Evolutionary conservation across 2,888 invertebrate species (phyloP).

Genomic region (Marasmarcha lunaedactyla): DNA sequence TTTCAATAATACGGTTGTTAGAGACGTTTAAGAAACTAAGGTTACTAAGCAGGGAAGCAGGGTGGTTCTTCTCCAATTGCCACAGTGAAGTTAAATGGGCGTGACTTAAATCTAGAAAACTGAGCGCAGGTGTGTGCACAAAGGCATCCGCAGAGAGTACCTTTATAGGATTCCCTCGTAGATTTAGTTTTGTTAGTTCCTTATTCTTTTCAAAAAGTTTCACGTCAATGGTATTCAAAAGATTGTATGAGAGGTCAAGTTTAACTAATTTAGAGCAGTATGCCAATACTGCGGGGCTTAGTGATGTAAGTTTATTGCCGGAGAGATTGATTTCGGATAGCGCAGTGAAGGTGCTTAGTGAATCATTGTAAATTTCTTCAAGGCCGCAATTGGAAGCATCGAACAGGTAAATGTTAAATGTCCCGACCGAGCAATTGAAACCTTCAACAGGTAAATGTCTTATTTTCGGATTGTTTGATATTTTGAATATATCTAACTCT

Average conservation of each 20-base stretch:
- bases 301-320: constrained; percentile 73
- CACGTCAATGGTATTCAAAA: constrained; percentile 70
- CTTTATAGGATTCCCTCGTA: constrained; percentile 79
- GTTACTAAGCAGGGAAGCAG: constrained; percentile 59
- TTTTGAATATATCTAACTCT: constrained; percentile 75
- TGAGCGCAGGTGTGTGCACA: constrained; percentile 70
- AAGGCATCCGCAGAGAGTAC: constrained; percentile 77
- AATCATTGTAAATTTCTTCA: constrained; percentile 70
- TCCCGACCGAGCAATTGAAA: constrained; percentile 72
- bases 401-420: constrained; percentile 75
- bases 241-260: constrained; percentile 79
- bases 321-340: constrained; percentile 76
- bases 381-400: constrained; percentile 82
- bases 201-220: constrained; percentile 76
- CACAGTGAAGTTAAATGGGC: constrained; percentile 76
- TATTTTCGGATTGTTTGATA: constrained; percentile 78
- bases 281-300: constrained; percentile 67
- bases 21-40: constrained; percentile 71
- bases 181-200: constrained; percentile 74
- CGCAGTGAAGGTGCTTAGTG: constrained; percentile 79
- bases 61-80: constrained; percentile 62
- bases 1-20: constrained; percentile 68
- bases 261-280: constrained; percentile 71
- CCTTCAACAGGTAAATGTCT: constrained; percentile 75
- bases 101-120: constrained; percentile 78